Evolutionary conservation across 2,888 invertebrate species (phyloP).

Genomic region (Latheticus oryzae): DNA sequence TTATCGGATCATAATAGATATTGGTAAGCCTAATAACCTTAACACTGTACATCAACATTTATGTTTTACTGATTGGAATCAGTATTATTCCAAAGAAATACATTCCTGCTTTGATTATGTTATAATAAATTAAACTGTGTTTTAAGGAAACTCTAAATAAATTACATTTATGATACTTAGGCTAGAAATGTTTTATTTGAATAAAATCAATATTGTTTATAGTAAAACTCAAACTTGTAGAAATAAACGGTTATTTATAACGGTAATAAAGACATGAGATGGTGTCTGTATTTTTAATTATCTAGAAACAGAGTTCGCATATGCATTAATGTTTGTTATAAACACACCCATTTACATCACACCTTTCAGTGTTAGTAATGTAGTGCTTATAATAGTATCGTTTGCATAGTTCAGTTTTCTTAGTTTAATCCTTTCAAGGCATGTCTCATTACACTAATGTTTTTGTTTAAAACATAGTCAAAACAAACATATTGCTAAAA

Average conservation of each 20-base stretch:
- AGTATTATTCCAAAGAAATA: no score
- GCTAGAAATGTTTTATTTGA: no score
- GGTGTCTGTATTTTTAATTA: slow-evolving; percentile 36
- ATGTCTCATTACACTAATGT: slow-evolving; percentile 10
- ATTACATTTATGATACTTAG: no score
- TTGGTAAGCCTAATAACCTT: no score
- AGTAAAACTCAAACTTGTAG: no score
- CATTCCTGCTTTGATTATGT: no score
- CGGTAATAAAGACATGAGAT: slow-evolving; percentile 42
- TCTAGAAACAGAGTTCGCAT: slow-evolving; percentile 29
- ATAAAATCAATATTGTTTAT: slow-evolving; percentile 22
- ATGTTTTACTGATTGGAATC: no score
- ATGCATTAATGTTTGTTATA: slow-evolving; percentile 33
- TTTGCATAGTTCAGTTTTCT: slow-evolving; percentile 6
- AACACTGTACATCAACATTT: no score
- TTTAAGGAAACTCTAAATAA: no score
- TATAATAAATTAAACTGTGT: no score
- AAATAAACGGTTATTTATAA: slow-evolving; percentile 47
- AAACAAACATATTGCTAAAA: no score
- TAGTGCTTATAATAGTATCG: slow-evolving; percentile 6
- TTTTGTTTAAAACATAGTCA: slow-evolving; percentile 7
- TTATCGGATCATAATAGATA: no score
- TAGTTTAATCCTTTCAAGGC: slow-evolving; percentile 14
- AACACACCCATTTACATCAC: slow-evolving; percentile 26
- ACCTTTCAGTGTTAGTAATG: slow-evolving; percentile 18